Base-by-base conservation (phyloP, 2,797 vertebrate species). In the Vireo griseus region DNA sequence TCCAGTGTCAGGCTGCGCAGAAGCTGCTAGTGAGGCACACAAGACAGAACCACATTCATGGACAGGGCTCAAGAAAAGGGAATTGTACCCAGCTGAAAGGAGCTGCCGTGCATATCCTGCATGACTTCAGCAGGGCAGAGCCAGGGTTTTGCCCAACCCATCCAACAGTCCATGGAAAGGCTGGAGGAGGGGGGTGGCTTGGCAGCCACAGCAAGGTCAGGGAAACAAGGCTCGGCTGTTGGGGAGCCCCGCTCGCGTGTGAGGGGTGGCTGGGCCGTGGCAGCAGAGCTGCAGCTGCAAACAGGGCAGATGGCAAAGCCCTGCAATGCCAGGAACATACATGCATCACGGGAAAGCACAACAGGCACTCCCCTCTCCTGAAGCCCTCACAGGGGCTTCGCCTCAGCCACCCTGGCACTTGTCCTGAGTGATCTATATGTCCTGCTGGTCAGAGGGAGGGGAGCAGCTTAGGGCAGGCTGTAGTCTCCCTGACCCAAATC, bases 11-110 rank as follows among this genome's bases (percentile, higher is more conserved):
- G 20, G 58, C 86, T 48, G 62, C 29, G 66, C 33, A 92, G 75
- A 92, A 94, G 76, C 68, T 80, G 84, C 45, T 67, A 62, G 68
- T 0, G 3, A 92, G 58, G 72, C 59, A 73, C 57, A 28, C 1
- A 9, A 73, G 75, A 92, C 89, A 94, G 76, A 91, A 51, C 31
- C 71, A 69, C 80, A 89, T 86, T 96, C 74, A 93, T 18, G 65
- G 28, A 21, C 16, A 19, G 0, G 2, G 58, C 55, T 72, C 73
- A 74, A 84, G 89, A 94, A 77, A 77, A 83, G 69, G 22, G 58
- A 88, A 89, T 66, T 91, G 66, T 90, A 35, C 33, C 69, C 86
- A 59, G 67, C 86, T 93, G 86, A 55, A 92, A 57, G 66, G 77
- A 81, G 55, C 80, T 57, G 80, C 0, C 8, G 7, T 16, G 44